These are phyloP conservation scores for Phengaris alcon DNA, from an alignment of 2,888 invertebrate genomes.

Conservation along the genomic window DNA sequence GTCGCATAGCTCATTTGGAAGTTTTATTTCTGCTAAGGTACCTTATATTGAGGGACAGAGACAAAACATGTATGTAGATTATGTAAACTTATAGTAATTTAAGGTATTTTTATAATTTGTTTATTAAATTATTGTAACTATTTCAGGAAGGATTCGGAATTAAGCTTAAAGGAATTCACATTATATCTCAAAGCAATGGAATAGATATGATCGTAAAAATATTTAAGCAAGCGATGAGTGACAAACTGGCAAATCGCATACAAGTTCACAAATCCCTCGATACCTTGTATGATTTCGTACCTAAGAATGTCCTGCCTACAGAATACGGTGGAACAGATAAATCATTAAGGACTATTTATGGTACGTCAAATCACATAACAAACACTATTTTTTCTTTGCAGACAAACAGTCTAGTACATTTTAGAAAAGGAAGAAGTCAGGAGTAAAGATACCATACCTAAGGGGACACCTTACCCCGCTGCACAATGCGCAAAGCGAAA, in stretches of 20 bases:
- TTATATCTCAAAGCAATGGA: conserved; percentile 58
- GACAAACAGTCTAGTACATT: no score
- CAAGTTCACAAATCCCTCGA: conserved; percentile 42
- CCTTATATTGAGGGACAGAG: no score
- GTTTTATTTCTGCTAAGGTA: no score
- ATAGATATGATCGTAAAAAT: conserved; percentile 55
- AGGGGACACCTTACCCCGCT: no score
- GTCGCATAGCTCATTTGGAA: no score
- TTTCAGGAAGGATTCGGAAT: conserved; percentile 56
- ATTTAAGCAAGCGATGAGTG: conserved; percentile 51
- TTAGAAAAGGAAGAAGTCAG: no score
- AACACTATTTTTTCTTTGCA: no score
- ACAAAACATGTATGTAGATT: no score
- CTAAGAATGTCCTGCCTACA: conserved; percentile 48
- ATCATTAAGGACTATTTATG: conserved; percentile 20
- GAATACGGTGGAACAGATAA: conserved; percentile 49
- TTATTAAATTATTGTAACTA: conserved; percentile 11
- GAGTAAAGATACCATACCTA: no score
- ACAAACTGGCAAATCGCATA: conserved; percentile 45
- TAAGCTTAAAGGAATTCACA: conserved; percentile 58
- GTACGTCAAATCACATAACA: neutral
- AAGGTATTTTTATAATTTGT: no score
- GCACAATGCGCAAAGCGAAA: no score
- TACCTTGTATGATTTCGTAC: conserved; percentile 42
- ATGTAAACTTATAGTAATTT: no score